Conservation (phyloP, 2,113 vertebrate genomes). For the Chaetops frenatus region DNA sequence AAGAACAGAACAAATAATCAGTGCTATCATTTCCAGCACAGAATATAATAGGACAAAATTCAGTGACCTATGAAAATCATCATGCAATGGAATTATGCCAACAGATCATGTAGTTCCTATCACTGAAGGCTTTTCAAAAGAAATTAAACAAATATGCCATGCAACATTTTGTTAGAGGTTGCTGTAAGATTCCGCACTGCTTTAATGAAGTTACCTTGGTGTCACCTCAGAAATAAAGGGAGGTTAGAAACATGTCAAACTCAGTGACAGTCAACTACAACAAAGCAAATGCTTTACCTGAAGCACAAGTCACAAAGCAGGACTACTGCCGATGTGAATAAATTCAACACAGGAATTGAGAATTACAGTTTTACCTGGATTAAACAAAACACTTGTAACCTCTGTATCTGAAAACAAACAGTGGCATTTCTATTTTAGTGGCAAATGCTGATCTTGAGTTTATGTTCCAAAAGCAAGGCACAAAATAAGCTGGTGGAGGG, state of each 20-base stretch:
- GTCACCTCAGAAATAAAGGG: not conserved
- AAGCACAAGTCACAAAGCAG: not conserved
- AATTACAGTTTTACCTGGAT: not conserved
- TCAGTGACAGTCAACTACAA: not conserved
- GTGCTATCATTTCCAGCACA: not conserved
- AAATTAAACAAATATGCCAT: not conserved
- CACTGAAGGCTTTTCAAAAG: not conserved
- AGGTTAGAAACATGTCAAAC: not conserved
- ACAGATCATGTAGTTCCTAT: not conserved
- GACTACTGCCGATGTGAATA: accelerated
- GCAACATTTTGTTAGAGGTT: not conserved
- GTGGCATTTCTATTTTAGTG: accelerated
- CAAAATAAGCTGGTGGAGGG: not conserved
- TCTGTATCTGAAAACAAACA: not conserved
- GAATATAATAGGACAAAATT: not conserved
- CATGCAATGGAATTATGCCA: not conserved
- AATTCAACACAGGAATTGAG: not conserved
- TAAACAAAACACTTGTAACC: not conserved
- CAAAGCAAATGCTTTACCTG: not conserved
- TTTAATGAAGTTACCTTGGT: not conserved
- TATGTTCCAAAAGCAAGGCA: not conserved
- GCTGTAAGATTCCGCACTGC: accelerated
- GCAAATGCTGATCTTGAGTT: not conserved
- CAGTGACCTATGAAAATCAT: not conserved
- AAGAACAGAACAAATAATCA: not conserved